Evolutionary conservation across 2,888 invertebrate species (phyloP), one percentile per base, ranked within the genome.

Genomic region (Mesoligia furuncula): DNA sequence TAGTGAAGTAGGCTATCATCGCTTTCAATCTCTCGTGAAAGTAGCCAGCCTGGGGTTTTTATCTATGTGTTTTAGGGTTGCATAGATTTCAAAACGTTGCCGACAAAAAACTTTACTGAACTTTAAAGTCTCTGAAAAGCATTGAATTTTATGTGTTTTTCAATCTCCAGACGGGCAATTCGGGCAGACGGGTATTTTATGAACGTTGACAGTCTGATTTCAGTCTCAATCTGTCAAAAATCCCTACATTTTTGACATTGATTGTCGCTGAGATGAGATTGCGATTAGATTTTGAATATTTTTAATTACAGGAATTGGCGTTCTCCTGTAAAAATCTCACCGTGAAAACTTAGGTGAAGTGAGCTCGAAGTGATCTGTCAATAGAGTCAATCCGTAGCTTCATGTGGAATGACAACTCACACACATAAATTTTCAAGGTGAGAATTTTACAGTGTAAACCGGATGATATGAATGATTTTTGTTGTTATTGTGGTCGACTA

Each of bases 1-100:
- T 86, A 72, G n/a, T 79, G 62, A 79, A 79, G 73, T 57, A 57
- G 39, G 31, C 74, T 83, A 74, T 83, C 77, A 85, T 73, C 20
- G 54, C 31, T 74, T 78, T 54, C 39, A 61, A 75, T 79, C 69
- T 78, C n/a, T 72, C 54, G 67, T 77, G 6, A 51, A 68, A 70
- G 36, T 48, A 45, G 45, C 13, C 13, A 54, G n/a, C 45, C 48
- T 36, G 11, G 13, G 48, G 11, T 24, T 77, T 65, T 82, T 54
- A 36, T 77, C 20, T 39, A 36, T n/a, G 2, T 39, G 39, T 75
- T 81, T 81, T 64, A 81, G 36, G 36, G 27, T 69, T 62, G 17
- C 24, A 0, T 51, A 13, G 17, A 51, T 59, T 42, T 9, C 31
- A 13, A 72, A 71, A 72, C 8, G 4, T 71, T 59, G 1, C 6